Conservation (phyloP, 2,797 vertebrate genomes). For the Peromyscus attwateri region DNA sequence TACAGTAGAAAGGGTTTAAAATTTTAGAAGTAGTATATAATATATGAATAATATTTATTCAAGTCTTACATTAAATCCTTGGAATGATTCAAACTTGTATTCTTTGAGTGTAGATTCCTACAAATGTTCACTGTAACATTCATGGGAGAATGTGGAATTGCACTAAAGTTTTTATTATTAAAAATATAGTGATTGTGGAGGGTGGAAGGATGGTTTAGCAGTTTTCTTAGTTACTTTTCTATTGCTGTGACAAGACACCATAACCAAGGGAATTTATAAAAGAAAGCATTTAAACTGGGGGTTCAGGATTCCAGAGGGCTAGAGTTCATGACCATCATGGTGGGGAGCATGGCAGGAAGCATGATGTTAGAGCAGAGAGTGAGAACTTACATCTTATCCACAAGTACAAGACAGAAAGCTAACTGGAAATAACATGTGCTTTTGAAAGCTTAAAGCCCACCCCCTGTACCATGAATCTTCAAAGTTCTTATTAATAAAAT, state of each 20-base stretch:
- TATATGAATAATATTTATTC: not conserved
- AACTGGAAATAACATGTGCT: not conserved
- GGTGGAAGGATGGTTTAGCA: not conserved
- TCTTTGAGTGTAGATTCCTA: not conserved
- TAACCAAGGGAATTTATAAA: not conserved
- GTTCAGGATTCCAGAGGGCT: not conserved
- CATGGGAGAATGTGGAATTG: not conserved
- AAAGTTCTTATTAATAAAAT: no score
- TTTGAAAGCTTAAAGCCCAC: not conserved
- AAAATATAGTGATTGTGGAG: not conserved
- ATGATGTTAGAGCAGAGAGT: not conserved
- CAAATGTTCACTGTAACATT: not conserved
- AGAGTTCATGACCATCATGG: not conserved
- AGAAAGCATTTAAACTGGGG: not conserved
- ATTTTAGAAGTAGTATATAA: not conserved
- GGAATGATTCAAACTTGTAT: not conserved
- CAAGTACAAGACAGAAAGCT: no score
- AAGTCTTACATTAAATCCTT: not conserved
- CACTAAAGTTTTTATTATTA: not conserved
- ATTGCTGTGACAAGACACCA: not conserved
- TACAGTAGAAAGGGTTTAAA: not conserved
- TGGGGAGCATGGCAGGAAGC: no score
- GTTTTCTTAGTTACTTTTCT: not conserved
- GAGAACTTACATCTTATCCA: no score
- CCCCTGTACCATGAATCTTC: no score